Evolutionary conservation across 2,113 vertebrate genomes (phyloP).

Genomic region (Orientallactaga bullata): DNA sequence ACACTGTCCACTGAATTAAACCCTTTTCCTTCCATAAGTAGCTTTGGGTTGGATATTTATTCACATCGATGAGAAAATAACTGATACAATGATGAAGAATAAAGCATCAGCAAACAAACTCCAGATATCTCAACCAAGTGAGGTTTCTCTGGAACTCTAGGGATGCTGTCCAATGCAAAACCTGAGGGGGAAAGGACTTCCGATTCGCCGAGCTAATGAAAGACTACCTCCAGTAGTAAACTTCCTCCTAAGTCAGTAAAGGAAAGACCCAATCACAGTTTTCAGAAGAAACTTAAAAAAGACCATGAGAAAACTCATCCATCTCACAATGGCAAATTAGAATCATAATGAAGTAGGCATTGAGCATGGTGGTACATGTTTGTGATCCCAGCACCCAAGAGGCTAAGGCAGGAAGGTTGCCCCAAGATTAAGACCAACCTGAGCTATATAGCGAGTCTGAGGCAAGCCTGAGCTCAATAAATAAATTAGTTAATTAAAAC

Average conservation of each 20-base stretch:
- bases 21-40: no score
- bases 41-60: no score
- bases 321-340: conserved; percentile 26
- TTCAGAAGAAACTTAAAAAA: conserved; percentile 35
- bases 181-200: neutral
- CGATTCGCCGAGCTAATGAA: neutral
- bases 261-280: neutral
- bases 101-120: neutral
- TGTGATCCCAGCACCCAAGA: neutral
- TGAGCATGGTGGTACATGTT: neutral
- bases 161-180: neutral
- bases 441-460: neutral
- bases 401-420: neutral
- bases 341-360: neutral
- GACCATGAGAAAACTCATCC: neutral
- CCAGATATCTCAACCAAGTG: neutral
- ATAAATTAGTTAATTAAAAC: no score
- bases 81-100: neutral
- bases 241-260: conserved; percentile 42
- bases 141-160: neutral
- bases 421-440: neutral
- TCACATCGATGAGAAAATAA: no score
- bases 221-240: conserved; percentile 28
- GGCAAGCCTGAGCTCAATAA: no score
- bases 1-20: no score